These are phyloP conservation scores for Artibeus lituratus DNA, from an alignment of 2,797 vertebrate species.

Conservation along the genomic window DNA sequence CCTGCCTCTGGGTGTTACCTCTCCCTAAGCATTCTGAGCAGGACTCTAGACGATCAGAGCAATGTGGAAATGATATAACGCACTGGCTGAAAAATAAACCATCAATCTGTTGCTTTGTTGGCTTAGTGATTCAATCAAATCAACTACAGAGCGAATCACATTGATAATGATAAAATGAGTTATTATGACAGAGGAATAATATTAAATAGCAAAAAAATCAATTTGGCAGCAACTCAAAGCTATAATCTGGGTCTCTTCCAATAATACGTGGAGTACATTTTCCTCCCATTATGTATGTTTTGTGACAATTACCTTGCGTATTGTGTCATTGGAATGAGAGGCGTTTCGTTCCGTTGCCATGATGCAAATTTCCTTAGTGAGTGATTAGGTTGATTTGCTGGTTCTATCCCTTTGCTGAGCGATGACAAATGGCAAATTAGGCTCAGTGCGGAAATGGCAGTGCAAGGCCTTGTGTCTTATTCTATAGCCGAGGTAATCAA, in stretches of 20 bases:
- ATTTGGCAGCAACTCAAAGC: neutral
- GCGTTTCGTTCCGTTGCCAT: slow-evolving; percentile 26
- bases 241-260: neutral
- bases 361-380: slow-evolving; percentile 50
- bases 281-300: slow-evolving; percentile 16
- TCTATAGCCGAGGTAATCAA: slow-evolving; percentile 33
- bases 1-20: neutral
- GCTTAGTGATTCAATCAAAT: slow-evolving; percentile 11
- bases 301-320: slow-evolving; percentile 50
- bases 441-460: neutral
- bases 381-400: slow-evolving; percentile 52
- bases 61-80: neutral
- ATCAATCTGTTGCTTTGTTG: neutral
- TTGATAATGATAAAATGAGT: neutral
- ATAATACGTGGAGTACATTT: neutral
- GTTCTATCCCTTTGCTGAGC: slow-evolving; percentile 30
- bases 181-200: slow-evolving; percentile 13
- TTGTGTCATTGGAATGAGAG: slow-evolving; percentile 32
- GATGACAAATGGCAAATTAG: slow-evolving; percentile 51
- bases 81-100: neutral
- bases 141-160: neutral
- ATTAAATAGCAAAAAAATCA: slow-evolving; percentile 33
- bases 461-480: slow-evolving; percentile 14
- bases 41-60: neutral
- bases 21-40: neutral